phyloP scores from a whole-genome alignment of 2,113 vertebrate species.

The Cynocephalus volans region DNA sequence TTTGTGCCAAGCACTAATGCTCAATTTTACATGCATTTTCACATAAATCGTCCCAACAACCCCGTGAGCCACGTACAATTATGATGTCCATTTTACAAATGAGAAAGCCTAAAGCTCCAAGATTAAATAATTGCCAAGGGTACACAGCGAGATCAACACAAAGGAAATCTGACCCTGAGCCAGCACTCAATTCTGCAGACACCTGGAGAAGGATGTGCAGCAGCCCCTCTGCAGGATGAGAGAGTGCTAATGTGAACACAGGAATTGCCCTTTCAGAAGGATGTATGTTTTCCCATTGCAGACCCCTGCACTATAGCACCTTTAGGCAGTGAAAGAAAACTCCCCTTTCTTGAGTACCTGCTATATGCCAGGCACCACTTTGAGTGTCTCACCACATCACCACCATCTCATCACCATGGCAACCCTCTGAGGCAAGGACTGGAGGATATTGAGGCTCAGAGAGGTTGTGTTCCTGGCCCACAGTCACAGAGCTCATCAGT shows the following conservation, averaged over 20 bases:
- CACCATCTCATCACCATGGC: constrained; percentile 17
- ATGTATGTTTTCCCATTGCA: background rate
- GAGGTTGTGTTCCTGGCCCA: background rate
- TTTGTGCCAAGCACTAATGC: background rate
- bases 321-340: background rate
- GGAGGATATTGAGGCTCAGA: background rate
- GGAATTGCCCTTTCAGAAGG: background rate
- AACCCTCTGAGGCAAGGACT: background rate
- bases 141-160: background rate
- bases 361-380: background rate
- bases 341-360: background rate
- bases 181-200: background rate
- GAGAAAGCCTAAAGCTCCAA: background rate
- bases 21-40: background rate
- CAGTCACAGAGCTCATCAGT: background rate
- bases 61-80: background rate
- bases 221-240: background rate
- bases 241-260: background rate
- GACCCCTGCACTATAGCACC: background rate
- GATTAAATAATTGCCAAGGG: background rate
- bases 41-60: background rate
- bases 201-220: rapidly evolving
- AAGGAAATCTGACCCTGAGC: background rate
- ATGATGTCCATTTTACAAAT: background rate
- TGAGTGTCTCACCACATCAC: background rate